These are phyloP conservation scores for Lepisosteus osseus DNA, from an alignment of 2,113 vertebrate genomes.

Conservation along the genomic window DNA sequence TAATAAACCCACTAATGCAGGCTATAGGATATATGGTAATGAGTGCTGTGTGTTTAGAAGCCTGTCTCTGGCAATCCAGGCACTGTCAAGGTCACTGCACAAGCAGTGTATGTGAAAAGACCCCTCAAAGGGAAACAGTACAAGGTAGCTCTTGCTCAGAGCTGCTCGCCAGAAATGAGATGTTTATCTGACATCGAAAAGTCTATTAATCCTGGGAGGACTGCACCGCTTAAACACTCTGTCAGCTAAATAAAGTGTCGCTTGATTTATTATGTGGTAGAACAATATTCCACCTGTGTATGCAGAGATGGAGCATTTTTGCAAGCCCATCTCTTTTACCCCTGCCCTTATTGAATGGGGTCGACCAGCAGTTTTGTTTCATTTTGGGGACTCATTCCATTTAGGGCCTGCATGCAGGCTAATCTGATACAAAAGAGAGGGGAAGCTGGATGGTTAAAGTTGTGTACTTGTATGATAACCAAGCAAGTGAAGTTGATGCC, in stretches of 20 bases:
- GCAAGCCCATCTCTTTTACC: constrained; percentile 1
- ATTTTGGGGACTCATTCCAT: not conserved
- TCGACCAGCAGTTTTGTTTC: not conserved
- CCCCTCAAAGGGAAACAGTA: too few relatives aligned
- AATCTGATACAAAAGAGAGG: too few relatives aligned
- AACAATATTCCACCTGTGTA: constrained; percentile 64
- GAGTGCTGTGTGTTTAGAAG: too few relatives aligned
- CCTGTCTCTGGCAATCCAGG: too few relatives aligned
- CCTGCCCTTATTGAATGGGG: not conserved
- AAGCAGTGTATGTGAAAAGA: too few relatives aligned
- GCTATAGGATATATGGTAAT: too few relatives aligned
- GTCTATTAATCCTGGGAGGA: constrained; percentile 44
- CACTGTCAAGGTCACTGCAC: too few relatives aligned
- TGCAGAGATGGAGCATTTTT: not conserved
- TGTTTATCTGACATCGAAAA: constrained; percentile 65
- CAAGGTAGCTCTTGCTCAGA: not conserved
- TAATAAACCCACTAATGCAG: too few relatives aligned
- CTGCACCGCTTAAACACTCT: constrained; percentile 48
- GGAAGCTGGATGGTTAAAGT: too few relatives aligned
- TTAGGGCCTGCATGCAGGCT: constrained; percentile 1
- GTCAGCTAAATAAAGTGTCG: constrained; percentile 73
- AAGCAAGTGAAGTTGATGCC: too few relatives aligned
- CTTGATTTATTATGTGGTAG: constrained; percentile 65
- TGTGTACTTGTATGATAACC: too few relatives aligned
- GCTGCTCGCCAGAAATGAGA: constrained; percentile 28